Conservation (phyloP, 2,113 vertebrate species). For the Hemichromis elongatus region DNA sequence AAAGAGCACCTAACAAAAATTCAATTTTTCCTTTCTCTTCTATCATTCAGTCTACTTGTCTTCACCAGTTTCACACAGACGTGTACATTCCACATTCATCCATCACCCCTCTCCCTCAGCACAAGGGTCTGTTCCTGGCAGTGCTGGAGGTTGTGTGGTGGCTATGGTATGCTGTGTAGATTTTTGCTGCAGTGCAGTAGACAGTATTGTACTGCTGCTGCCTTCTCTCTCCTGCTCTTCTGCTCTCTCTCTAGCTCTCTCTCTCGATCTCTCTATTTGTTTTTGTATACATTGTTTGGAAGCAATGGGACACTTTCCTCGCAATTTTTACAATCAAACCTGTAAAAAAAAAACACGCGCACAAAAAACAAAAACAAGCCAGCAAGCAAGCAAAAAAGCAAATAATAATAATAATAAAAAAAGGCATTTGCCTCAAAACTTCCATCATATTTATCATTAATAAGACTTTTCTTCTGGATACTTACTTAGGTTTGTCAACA, state of each 20-base stretch:
- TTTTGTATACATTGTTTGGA: conserved; percentile 58
- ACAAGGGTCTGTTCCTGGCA: conserved; percentile 54
- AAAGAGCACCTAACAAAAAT: background rate
- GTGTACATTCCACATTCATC: background rate
- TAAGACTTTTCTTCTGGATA: conserved; percentile 49
- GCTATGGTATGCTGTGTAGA: conserved; percentile 73
- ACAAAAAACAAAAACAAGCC: background rate
- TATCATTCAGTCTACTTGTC: background rate
- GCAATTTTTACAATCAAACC: background rate
- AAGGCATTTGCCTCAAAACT: conserved; percentile 49
- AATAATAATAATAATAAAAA: background rate
- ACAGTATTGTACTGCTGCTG: conserved; percentile 81
- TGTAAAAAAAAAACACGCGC: background rate
- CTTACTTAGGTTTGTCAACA: conserved; percentile 51
- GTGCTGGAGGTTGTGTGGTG: conserved; percentile 72
- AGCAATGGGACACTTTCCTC: conserved; percentile 66
- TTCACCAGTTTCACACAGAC: background rate
- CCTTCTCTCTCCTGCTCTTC: conserved; percentile 34
- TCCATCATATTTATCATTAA: conserved; percentile 52
- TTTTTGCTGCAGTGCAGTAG: conserved; percentile 95
- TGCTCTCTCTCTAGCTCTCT: background rate
- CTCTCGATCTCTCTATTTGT: conserved; percentile 54
- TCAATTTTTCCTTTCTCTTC: background rate
- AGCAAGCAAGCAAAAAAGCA: background rate
- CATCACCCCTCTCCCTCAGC: background rate